A percentile compares a stretch with the other conserved stretches of the same genome.
phyloP scores from a whole-genome alignment of 2,888 invertebrate genomes.

The Pollenia angustigena region DNA sequence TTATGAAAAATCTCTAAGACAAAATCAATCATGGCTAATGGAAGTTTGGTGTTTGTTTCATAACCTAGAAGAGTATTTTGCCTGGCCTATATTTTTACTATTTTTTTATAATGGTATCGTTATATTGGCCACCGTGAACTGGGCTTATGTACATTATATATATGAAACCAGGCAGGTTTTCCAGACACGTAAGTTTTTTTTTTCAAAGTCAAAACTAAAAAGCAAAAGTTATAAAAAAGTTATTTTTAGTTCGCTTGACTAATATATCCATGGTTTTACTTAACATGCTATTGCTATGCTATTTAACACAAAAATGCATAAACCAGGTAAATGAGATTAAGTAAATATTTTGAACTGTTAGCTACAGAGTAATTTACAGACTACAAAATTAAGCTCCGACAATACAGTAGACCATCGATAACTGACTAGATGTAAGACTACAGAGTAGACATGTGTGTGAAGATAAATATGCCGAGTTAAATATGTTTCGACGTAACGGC shows the following conservation, averaged over 20 bases:
- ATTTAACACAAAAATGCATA: constrained; percentile 48
- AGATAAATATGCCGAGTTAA: too few relatives aligned
- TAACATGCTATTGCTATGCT: constrained; percentile 42
- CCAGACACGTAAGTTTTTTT: constrained; percentile 12
- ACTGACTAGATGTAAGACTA: neutral
- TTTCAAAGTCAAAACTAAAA: too few relatives aligned
- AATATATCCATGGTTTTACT: constrained; percentile 19
- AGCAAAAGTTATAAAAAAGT: too few relatives aligned
- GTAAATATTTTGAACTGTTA: too few relatives aligned
- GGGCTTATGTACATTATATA: constrained; percentile 43
- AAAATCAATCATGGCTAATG: constrained; percentile 20
- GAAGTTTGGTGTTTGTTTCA: constrained; percentile 24
- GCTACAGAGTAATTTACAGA: too few relatives aligned
- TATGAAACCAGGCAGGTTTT: neutral
- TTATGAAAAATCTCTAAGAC: neutral
- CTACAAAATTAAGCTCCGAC: too few relatives aligned
- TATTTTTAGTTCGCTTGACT: constrained; percentile 28
- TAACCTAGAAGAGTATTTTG: constrained; percentile 42
- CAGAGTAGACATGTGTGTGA: too few relatives aligned
- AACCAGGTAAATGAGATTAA: constrained; percentile 9
- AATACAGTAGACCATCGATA: too few relatives aligned
- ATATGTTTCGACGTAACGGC: too few relatives aligned
- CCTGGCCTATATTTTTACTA: constrained; percentile 21
- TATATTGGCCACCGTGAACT: constrained; percentile 32
- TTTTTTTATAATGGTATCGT: constrained; percentile 29